Evolutionary conservation across 2,797 vertebrate species (phyloP), one percentile per base, ranked within the genome.

Genomic region (Phaenicophaeus curvirostris): DNA sequence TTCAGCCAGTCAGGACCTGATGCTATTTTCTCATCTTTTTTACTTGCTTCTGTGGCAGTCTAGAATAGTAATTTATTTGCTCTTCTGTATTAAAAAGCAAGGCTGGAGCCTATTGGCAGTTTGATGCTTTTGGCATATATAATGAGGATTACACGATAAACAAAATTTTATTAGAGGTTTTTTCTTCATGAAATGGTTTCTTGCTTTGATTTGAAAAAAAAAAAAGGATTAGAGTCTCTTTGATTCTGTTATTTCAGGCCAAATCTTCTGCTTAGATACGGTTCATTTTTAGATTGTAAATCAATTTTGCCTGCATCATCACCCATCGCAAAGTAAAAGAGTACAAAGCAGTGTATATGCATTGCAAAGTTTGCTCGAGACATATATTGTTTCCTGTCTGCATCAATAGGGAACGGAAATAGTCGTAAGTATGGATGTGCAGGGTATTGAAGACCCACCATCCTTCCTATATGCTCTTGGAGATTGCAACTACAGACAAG

Each of bases 151-250:
- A 75, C 5, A 89, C 11, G 17, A 42, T 4, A 53, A 89, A 25
- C 2, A 50, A 80, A 91, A 54, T 4, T 39, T 4, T 25, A 50
- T 48, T 37, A 68, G 21, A 85, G 16, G 4, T 16, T 76, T 65
- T 88, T 65, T 69, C 12, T 90, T 80, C 5, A 33, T 28, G 0
- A 75, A 76, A 77, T 28, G 0, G 15, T 48, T 44, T 57, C 17
- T 78, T 88, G 10, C 23, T 85, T 77, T 89, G 13, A 27, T 81
- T 92, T 75, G 15, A 82, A 90, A 61, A 25, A 82, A 90, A 61
- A 25, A 79, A 27, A 79, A 48, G 8, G 5, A 16, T 55, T 61
- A 46, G 20, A 66, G 6, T 39, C 2, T 63, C 10, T 58, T 66
- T 42, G 17, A 44, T 85, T 72, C 5, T 73, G 51, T 77, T 44